Percentiles rank a stretch among this genome's conserved stretches.
Evolutionary conservation across 2,888 invertebrate species (phyloP).

Genomic region (Yponomeuta malinellus): DNA sequence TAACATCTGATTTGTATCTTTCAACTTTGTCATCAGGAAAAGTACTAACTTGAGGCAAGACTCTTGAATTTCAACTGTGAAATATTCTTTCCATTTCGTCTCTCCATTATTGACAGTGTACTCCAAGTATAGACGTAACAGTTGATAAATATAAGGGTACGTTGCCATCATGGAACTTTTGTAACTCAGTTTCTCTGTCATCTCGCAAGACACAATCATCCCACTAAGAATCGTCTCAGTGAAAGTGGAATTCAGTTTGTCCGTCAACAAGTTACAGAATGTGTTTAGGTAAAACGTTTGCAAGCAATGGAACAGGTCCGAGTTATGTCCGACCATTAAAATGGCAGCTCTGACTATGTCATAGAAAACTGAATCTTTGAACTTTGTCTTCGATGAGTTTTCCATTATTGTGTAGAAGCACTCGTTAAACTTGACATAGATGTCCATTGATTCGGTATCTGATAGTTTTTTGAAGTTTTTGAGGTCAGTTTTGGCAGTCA

Average conservation of each 20-base stretch:
- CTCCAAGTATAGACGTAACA: conserved; percentile 50
- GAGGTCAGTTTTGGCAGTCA: conserved; percentile 37
- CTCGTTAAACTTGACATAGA: conserved; percentile 52
- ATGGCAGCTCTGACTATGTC: conserved; percentile 31
- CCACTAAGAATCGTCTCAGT: conserved; percentile 38
- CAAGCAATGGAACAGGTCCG: conserved; percentile 46
- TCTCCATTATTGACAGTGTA: conserved; percentile 28
- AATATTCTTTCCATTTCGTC: conserved; percentile 24
- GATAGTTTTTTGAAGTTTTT: conserved; percentile 36
- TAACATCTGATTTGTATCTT: conserved; percentile 37
- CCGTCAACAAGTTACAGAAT: conserved; percentile 42
- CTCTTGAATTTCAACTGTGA: conserved; percentile 31
- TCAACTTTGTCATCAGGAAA: conserved; percentile 37
- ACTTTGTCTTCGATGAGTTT: conserved; percentile 38
- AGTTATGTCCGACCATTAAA: conserved; percentile 36
- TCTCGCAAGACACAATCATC: conserved; percentile 38
- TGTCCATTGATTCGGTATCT: conserved; percentile 34
- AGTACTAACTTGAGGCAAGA: conserved; percentile 41
- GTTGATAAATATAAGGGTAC: conserved; percentile 51
- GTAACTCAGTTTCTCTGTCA: conserved; percentile 43
- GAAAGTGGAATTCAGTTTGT: conserved; percentile 27
- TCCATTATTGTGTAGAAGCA: conserved; percentile 50
- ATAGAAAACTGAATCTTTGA: conserved; percentile 35
- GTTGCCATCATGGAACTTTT: conserved; percentile 34
- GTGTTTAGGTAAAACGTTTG: conserved; percentile 49